Base-by-base conservation (phyloP, 2,888 invertebrate species). In the Deilephila elpenor region DNA sequence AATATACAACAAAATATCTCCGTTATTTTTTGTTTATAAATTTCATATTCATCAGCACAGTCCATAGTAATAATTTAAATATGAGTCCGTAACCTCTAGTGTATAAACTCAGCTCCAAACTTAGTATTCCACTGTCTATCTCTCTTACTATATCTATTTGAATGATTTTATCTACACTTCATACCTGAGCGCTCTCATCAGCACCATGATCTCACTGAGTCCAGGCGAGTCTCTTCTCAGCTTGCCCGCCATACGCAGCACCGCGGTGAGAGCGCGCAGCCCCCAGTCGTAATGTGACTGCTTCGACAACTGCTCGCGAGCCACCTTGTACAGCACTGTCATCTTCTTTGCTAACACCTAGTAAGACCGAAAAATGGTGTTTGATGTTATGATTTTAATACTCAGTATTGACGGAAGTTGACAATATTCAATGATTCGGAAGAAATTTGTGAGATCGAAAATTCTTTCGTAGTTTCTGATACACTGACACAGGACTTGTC, bases 261-360 rank as follows among this genome's bases (percentile, higher is more conserved):
- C 98, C 0, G 98, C 97, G 79, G 98, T 99, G n/a, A 99, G 92
- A 4, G 98, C 98, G 73, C 98, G 95, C 79, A 99, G 91, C 0
- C 99, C 98, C 96, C 98, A 99, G 90, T 99, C 98, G 89, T 99
- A 99, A 88, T 99, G 99, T 29, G 97, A 97, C 88, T 99, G 98
- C 86, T 98, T 98, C 1, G 98, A 98, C 70, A 99, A 93, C 88
- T 98, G 98, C 83, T 98, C 98, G 74, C 96, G 95, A 0, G 98
- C 98, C 75, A 99, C 94, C 83, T 97, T 97, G 90, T 99, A 99
- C 17, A 99, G 89, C 1, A 98, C 97, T 0, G 98, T 98, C 98
- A 99, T 98, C 91, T 99, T 99, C 89, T 98, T 98, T 0, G 98
- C 98, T 70, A 99, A 89, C 5, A 97, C 95, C 93, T 93, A 73